phyloP scores from a whole-genome alignment of 2,797 vertebrate species.

The Remorina albescens region DNA sequence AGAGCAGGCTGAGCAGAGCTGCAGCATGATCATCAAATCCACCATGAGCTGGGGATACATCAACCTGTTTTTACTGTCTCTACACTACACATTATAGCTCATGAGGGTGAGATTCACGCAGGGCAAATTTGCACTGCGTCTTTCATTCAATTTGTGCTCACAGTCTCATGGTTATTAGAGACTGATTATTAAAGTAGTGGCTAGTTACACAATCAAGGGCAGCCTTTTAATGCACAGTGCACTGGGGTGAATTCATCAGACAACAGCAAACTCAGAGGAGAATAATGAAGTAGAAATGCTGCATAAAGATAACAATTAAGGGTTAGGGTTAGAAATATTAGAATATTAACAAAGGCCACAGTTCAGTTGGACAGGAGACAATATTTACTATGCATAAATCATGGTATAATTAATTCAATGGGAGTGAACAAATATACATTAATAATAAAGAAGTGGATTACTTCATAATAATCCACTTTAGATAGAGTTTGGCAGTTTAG shows the following conservation, averaged over 20 bases:
- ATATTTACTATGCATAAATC: not conserved
- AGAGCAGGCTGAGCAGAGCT: constrained; percentile 51
- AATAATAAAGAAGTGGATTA: not conserved
- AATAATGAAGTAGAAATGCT: not conserved
- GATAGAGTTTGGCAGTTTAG: not conserved
- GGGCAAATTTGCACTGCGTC: constrained; percentile 18
- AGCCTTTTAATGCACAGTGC: constrained; percentile 13
- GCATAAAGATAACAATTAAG: not conserved
- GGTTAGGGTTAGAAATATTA: no score
- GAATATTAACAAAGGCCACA: constrained; percentile 12
- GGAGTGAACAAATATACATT: not conserved
- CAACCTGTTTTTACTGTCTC: constrained; percentile 47
- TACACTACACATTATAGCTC: constrained; percentile 15
- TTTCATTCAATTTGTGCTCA: constrained; percentile 49
- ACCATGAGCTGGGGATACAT: constrained; percentile 29
- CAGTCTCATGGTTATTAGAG: constrained; percentile 51
- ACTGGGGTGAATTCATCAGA: constrained; percentile 16
- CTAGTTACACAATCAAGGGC: constrained; percentile 54
- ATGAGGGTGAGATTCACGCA: constrained; percentile 23
- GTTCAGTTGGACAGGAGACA: constrained; percentile 8
- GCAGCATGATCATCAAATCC: constrained; percentile 54
- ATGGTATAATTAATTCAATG: not conserved
- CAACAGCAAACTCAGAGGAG: constrained; percentile 1
- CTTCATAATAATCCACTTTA: not conserved
- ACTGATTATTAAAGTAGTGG: constrained; percentile 49